Percentiles rank a stretch among this genome's conserved stretches.
Evolutionary conservation across 2,113 vertebrate genomes (phyloP).

Genomic region (Gavia stellata): DNA sequence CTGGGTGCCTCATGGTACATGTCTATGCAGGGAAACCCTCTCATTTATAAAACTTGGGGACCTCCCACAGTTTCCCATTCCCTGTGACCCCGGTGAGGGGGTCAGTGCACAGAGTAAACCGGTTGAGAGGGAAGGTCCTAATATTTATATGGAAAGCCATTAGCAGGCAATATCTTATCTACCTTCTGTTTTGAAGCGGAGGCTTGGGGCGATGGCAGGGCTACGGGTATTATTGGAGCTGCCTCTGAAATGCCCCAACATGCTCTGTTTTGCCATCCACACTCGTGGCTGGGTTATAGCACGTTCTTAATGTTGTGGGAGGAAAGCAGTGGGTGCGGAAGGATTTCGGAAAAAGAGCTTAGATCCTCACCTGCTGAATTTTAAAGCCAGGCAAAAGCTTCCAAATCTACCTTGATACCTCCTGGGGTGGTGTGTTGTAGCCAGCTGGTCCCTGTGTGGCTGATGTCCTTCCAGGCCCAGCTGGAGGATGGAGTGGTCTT

Average conservation of each 20-base stretch:
- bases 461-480: neutral
- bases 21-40: neutral
- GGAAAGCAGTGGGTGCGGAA: neutral
- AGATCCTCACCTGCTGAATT: neutral
- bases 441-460: neutral
- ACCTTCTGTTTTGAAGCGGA: neutral
- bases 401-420: neutral
- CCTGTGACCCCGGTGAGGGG: neutral
- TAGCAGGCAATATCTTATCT: neutral
- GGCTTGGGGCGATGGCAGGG: neutral
- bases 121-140: neutral
- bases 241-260: neutral
- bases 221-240: neutral
- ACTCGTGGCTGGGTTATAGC: accelerated
- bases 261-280: accelerated
- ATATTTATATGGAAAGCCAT: conserved; percentile 32
- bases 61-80: conserved; percentile 35
- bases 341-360: neutral
- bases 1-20: neutral
- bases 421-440: neutral
- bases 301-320: accelerated
- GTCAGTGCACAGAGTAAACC: neutral
- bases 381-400: neutral
- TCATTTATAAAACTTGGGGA: neutral
- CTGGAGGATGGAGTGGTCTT: neutral